Evolutionary conservation across 2,113 vertebrate species (phyloP), one percentile per base, ranked within the genome.

Genomic region (Dasypus novemcinctus): DNA sequence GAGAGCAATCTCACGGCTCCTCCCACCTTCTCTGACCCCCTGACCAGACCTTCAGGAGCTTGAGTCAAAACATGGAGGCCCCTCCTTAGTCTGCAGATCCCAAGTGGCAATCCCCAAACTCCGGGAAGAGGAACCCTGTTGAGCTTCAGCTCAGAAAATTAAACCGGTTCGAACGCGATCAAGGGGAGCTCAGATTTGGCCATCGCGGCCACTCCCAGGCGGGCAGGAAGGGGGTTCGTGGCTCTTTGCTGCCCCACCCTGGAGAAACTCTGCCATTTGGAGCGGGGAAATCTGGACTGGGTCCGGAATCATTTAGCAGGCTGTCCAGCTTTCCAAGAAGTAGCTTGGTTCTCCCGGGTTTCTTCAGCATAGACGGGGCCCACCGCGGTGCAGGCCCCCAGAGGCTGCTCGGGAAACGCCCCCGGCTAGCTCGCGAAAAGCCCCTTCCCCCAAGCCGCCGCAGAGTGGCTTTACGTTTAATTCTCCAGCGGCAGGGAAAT

Each of bases 351-450:
- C 82, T 76, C 33, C 17, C 0, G 57, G 52, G 81, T 4, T 72
- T 69, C 7, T 15, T 46, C 59, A 31, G 21, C 68, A 71, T 46
- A 20, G 17, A 15, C 1, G 0, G 5, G 0, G 12, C 1, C 1
- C 72, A 18, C 11, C 31, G 5, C 2, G 17, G 4, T 6, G 17
- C 41, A 31, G 54, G 78, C 0, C 0, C 27, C 38, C 36, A 25
- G 66, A n/a, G 46, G 1, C 18, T 57, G 2, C 0, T 2, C 1
- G 1, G 29, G 14, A 38, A 43, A 29, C 1, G 3, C 12, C 4
- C 1, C 4, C n/a, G 10, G 2, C 33, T 61, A 23, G 33, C 43
- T 20, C 27, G 7, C 7, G 1, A 33, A 41, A 12, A 54, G 17
- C 4, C 2, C 17, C 25, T n/a, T 36, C n/a, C 43, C 36, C 1